phyloP scores from a whole-genome alignment of 2,888 invertebrate species.

The Rugalucina vietnamica region DNA sequence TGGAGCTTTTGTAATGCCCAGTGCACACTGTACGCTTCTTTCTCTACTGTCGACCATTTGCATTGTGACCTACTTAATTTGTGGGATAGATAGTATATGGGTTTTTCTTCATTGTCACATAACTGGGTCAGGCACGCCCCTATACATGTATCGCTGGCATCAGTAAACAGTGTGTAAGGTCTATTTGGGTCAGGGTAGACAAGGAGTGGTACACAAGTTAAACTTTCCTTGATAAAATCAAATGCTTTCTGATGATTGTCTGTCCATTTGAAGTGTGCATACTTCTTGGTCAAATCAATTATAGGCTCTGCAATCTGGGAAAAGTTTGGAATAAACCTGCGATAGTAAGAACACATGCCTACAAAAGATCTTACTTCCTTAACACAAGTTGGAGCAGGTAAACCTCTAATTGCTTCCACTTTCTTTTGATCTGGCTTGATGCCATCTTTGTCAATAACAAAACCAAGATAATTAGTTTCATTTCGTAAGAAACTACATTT shows the following conservation, averaged over 20 bases:
- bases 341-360: slow-evolving; percentile 22
- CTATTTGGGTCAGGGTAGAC: slow-evolving; percentile 2
- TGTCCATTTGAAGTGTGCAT: slow-evolving; percentile 13
- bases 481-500: slow-evolving; percentile 43
- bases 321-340: slow-evolving; percentile 48
- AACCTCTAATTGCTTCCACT: slow-evolving; percentile 24
- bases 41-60: slow-evolving; percentile 13
- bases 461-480: slow-evolving; percentile 47
- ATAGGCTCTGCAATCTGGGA: slow-evolving; percentile 35
- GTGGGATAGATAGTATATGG: slow-evolving; percentile 5
- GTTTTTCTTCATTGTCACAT: neutral
- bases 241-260: slow-evolving; percentile 15
- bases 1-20: slow-evolving; percentile 27
- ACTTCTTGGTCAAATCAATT: slow-evolving; percentile 28
- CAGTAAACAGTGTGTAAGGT: slow-evolving; percentile 19
- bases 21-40: slow-evolving; percentile 17
- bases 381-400: slow-evolving; percentile 35
- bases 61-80: neutral
- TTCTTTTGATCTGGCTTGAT: slow-evolving; percentile 35
- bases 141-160: slow-evolving; percentile 19
- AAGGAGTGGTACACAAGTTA: neutral
- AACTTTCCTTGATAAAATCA: slow-evolving; percentile 11
- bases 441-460: slow-evolving; percentile 35
- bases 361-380: slow-evolving; percentile 25
- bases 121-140: slow-evolving; percentile 17